Evolutionary conservation across 2,888 invertebrate genomes (phyloP), one percentile per base, ranked within the genome.

Genomic region (Lydus trimaculatus): DNA sequence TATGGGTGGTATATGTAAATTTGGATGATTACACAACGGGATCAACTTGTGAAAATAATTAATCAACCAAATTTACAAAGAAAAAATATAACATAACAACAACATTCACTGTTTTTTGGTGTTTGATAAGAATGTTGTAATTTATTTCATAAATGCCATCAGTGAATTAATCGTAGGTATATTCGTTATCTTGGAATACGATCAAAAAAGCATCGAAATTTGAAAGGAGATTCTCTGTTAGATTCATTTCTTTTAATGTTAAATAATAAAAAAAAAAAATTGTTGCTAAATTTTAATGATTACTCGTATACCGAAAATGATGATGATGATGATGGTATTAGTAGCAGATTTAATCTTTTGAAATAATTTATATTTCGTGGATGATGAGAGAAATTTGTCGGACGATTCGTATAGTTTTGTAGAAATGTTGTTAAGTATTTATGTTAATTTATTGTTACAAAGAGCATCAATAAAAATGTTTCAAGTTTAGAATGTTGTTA

Each of bases 1-100:
- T 64, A 71, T 78, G 78, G 76, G 78, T 78, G 78, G 78, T 74
- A 76, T 75, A 78, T 76, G 76, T 77, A 73, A 76, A 75, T 76
- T 69, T 63, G 31, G 33, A 20, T 48, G 1, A 13, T 43, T 43
- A 13, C 20, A 23, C 20, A 48, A 48, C 39, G 20, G n/a, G 17
- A 17, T 8, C 17, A 6, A 43, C 8, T 48, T 48, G 48, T 48
- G 20, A 48, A 48, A 48, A 20, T 20, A 23, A 43, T 43, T 43
- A 48, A 48, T 48, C 48, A 8, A 17, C 11, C 17, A n/a, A 17
- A 17, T 23, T 48, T 20, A 48, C n/a, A n/a, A n/a, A n/a, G n/a
- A n/a, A n/a, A n/a, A n/a, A n/a, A n/a, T n/a, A n/a, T n/a, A n/a
- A n/a, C n/a, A n/a, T n/a, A n/a, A n/a, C n/a, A n/a, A n/a, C n/a